Conservation (phyloP, 2,113 vertebrate genomes). For the Odobenus rosmarus region DNA sequence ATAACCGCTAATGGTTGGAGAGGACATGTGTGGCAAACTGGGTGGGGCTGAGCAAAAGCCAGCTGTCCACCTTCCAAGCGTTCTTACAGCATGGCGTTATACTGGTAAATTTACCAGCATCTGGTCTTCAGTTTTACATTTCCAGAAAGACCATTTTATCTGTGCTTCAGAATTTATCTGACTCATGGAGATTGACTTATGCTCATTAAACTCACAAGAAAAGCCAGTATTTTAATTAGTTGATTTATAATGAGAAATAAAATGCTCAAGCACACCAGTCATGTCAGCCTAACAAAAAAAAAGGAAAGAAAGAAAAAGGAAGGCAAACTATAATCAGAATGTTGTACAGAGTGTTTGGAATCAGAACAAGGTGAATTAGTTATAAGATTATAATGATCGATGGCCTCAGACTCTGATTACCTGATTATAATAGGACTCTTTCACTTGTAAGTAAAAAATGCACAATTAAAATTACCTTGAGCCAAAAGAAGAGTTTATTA, state of each 20-base stretch:
- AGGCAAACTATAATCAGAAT: constrained; percentile 17
- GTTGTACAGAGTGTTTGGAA: neutral
- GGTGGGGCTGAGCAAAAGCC: neutral
- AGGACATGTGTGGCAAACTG: neutral
- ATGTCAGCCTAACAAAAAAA: neutral
- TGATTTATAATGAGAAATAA: constrained; percentile 64
- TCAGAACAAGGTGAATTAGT: neutral
- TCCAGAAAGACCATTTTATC: constrained; percentile 46
- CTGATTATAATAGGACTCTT: constrained; percentile 36
- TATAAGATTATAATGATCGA: constrained; percentile 31
- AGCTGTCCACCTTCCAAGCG: neutral
- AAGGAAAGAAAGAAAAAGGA: neutral
- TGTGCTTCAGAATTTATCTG: constrained; percentile 55
- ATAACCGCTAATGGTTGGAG: neutral
- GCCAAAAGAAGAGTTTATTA: neutral
- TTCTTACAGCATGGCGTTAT: neutral
- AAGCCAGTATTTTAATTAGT: constrained; percentile 66
- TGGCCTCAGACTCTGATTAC: neutral
- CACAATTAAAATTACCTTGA: constrained; percentile 48
- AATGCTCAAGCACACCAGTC: constrained; percentile 38
- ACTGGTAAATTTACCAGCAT: neutral
- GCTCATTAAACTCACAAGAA: constrained; percentile 35
- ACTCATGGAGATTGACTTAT: constrained; percentile 37
- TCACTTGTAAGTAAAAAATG: neutral
- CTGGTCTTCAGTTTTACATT: constrained; percentile 48